Conservation (phyloP, 2,888 invertebrate species). For the Hedya salicella region DNA sequence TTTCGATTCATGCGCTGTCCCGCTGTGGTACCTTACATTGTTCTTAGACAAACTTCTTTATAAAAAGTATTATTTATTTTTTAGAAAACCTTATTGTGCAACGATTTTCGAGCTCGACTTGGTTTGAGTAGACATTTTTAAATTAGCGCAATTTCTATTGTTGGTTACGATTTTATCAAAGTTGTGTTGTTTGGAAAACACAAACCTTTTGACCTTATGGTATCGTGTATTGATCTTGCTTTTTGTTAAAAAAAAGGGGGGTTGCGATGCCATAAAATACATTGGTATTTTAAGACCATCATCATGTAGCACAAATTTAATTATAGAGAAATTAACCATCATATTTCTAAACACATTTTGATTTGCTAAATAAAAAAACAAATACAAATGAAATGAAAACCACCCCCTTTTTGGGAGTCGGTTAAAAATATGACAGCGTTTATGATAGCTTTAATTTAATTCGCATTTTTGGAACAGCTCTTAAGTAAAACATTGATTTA, state of each 20-base stretch:
- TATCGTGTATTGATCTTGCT: slow-evolving; percentile 19
- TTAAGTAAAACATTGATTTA: too few relatives aligned
- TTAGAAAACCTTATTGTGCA: slow-evolving; percentile 70
- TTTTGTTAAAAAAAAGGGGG: slow-evolving; percentile 1
- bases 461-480: too few relatives aligned
- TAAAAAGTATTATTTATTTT: slow-evolving; percentile 76
- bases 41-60: slow-evolving; percentile 84
- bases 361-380: too few relatives aligned
- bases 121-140: slow-evolving; percentile 64
- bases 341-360: too few relatives aligned
- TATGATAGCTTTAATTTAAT: too few relatives aligned
- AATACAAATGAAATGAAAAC: too few relatives aligned
- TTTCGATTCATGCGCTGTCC: slow-evolving; percentile 74
- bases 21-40: slow-evolving; percentile 80
- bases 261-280: too few relatives aligned
- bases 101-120: slow-evolving; percentile 75
- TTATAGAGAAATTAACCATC: too few relatives aligned
- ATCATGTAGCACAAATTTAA: too few relatives aligned
- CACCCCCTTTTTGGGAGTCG: too few relatives aligned
- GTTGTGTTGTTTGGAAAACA: slow-evolving; percentile 45
- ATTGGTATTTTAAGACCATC: too few relatives aligned
- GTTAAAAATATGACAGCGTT: too few relatives aligned
- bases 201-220: slow-evolving; percentile 47
- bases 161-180: slow-evolving; percentile 54
- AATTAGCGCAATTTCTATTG: slow-evolving; percentile 59